Evolutionary conservation across 2,113 vertebrate species (phyloP).

Genomic region (Eulacestoma nigropectus): DNA sequence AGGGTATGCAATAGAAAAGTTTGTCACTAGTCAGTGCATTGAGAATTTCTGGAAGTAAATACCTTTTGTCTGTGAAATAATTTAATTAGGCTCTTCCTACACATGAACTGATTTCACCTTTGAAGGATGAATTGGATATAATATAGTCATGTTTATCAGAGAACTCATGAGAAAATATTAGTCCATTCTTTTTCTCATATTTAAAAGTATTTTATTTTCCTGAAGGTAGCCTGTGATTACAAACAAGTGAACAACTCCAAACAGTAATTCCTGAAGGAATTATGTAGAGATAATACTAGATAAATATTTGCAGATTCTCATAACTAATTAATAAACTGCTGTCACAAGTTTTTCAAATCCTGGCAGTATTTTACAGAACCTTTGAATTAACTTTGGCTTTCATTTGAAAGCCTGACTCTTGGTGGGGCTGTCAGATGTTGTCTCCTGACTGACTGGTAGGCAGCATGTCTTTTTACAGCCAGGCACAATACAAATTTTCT

Average conservation of each 20-base stretch:
- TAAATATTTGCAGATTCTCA: background rate
- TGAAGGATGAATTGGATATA: background rate
- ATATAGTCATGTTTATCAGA: background rate
- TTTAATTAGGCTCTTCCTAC: background rate
- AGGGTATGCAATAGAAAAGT: background rate
- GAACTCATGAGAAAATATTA: background rate
- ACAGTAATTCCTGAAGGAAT: background rate
- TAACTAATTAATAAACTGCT: slow-evolving; percentile 4
- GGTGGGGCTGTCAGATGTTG: background rate
- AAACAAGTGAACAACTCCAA: background rate
- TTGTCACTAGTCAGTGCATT: background rate
- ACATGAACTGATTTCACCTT: background rate
- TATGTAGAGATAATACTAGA: background rate
- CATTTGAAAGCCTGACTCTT: background rate
- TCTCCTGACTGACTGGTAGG: background rate
- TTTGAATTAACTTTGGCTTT: background rate
- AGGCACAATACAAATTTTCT: background rate
- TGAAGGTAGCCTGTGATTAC: background rate
- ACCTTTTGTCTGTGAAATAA: background rate
- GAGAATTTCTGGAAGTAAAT: background rate
- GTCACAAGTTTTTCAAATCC: background rate
- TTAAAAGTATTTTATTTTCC: background rate
- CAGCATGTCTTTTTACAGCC: background rate
- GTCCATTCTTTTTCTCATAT: background rate
- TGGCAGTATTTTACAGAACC: background rate